Evolutionary conservation across 2,888 invertebrate genomes (phyloP).

Genomic region (Polydrusus tereticollis): DNA sequence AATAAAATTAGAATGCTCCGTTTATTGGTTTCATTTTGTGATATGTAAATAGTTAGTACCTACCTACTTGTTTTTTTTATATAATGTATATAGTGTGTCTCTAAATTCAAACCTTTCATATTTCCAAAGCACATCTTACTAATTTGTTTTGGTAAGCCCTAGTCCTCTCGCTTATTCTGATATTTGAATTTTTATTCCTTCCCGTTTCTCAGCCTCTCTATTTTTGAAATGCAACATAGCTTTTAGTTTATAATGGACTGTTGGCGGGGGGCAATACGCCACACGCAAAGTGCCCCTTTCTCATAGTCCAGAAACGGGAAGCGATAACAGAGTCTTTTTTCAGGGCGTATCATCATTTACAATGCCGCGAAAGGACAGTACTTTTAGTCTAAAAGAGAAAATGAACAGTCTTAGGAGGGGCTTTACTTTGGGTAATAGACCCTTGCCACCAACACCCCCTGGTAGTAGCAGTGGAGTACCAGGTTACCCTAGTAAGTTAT

Average conservation of each 20-base stretch:
- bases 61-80: background rate
- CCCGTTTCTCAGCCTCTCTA: background rate
- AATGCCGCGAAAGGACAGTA: constrained; percentile 60
- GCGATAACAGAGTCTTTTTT: constrained; percentile 62
- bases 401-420: constrained; percentile 68
- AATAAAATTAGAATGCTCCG: constrained; percentile 3
- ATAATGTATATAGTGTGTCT: constrained; percentile 7
- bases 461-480: constrained; percentile 25
- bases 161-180: background rate
- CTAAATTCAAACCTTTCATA: constrained; percentile 25
- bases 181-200: background rate
- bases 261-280: too few species aligned
- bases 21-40: background rate
- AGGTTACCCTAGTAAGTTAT: constrained; percentile 52
- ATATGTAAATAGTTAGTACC: too few species aligned
- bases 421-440: constrained; percentile 67
- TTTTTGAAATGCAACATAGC: too few species aligned
- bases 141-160: constrained; percentile 14
- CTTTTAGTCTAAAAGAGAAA: constrained; percentile 66
- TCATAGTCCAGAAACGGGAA: constrained; percentile 57
- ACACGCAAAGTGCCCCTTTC: too few species aligned
- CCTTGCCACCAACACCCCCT: constrained; percentile 71
- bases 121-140: background rate
- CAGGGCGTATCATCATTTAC: constrained; percentile 58
- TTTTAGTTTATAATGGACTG: too few species aligned